Evolutionary conservation across 1,140 invertebrate species (phyloP).

Genomic region (Araneus ventricosus): DNA sequence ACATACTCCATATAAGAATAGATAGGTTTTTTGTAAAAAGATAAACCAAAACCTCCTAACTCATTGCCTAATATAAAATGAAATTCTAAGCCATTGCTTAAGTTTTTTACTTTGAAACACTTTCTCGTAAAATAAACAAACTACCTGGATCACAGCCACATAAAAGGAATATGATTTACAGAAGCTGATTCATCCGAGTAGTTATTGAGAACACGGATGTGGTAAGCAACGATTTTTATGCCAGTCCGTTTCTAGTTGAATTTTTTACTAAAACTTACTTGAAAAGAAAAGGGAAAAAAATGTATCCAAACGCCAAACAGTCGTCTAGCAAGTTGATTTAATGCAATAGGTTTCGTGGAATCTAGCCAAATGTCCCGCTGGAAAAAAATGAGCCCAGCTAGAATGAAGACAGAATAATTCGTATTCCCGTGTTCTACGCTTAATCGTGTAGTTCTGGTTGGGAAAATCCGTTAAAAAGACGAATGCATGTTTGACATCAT

Average conservation of each 20-base stretch:
- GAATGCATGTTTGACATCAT: neutral
- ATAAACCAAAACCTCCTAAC: no score
- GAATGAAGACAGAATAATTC: slow-evolving; percentile 61
- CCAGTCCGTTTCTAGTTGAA: neutral
- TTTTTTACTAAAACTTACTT: neutral
- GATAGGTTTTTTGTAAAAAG: no score
- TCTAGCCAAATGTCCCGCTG: slow-evolving; percentile 30
- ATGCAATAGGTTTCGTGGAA: slow-evolving; percentile 52
- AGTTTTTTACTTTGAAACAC: neutral
- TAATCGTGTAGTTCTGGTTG: slow-evolving; percentile 49
- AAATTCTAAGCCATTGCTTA: neutral
- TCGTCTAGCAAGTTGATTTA: slow-evolving; percentile 34
- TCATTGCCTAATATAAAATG: neutral
- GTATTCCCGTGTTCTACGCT: slow-evolving; percentile 30
- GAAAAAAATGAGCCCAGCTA: slow-evolving; percentile 42
- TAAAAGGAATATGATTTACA: neutral
- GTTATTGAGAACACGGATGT: neutral
- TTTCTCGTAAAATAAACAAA: neutral
- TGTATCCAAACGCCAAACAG: slow-evolving; percentile 21
- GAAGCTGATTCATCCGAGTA: neutral
- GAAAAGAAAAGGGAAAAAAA: neutral
- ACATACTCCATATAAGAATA: no score
- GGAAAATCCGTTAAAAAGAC: slow-evolving; percentile 52
- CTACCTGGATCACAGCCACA: neutral
- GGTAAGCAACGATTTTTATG: neutral